phyloP scores from a whole-genome alignment of 2,888 invertebrate species.

The Hydrotaea diabolus region DNA sequence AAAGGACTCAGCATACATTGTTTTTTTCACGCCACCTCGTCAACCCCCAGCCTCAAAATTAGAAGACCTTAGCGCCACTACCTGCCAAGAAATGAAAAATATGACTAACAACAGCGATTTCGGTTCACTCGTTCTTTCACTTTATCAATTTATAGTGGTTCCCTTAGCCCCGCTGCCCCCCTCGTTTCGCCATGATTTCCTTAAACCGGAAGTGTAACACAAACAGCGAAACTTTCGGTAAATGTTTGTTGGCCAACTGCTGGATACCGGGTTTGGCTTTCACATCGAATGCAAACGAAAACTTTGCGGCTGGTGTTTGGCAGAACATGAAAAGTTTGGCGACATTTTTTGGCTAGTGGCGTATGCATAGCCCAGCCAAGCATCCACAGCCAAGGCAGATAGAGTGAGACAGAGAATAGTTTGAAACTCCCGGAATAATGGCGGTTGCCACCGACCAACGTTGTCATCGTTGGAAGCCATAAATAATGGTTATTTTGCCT shows the following conservation, averaged over 20 bases:
- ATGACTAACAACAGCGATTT: background rate
- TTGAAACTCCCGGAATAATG: slow-evolving; percentile 8
- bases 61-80: slow-evolving; percentile 42
- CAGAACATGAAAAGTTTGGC: slow-evolving; percentile 10
- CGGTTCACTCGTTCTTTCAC: slow-evolving; percentile 10
- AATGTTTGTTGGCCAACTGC: slow-evolving; percentile 9
- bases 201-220: slow-evolving; percentile 51
- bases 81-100: slow-evolving; percentile 40
- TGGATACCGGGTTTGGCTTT: no score
- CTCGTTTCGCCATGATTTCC: background rate
- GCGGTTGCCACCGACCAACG: slow-evolving; percentile 7
- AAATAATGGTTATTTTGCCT: slow-evolving; percentile 36
- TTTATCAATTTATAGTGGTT: background rate
- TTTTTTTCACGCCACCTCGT: slow-evolving; percentile 5
- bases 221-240: slow-evolving; percentile 2
- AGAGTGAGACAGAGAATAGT: background rate
- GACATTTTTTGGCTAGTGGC: slow-evolving; percentile 38
- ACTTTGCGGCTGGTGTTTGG: slow-evolving; percentile 11
- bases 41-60: slow-evolving; percentile 45
- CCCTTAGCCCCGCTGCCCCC: no score
- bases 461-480: slow-evolving; percentile 17
- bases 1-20: background rate
- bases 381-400: no score
- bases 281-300: slow-evolving; percentile 1
- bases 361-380: no score